These are phyloP conservation scores for Tonatia bakeri DNA, from an alignment of 2,113 vertebrate species.

Conservation along the genomic window DNA sequence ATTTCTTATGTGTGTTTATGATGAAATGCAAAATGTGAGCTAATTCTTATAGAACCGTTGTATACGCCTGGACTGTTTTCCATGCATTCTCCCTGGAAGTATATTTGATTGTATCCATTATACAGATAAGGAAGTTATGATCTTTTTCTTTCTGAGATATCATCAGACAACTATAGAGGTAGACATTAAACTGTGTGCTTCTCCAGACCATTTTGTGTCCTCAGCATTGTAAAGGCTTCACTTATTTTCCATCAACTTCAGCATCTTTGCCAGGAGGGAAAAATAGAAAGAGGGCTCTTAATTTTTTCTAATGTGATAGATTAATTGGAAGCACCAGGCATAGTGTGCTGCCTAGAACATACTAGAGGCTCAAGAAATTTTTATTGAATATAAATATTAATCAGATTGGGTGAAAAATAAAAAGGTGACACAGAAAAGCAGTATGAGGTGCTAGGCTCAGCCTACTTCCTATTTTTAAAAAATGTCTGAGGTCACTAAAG, in stretches of 20 bases:
- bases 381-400: background rate
- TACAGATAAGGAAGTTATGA: background rate
- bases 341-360: background rate
- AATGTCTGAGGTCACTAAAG: background rate
- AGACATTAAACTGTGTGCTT: background rate
- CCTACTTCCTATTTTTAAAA: background rate
- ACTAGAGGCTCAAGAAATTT: background rate
- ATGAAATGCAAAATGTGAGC: background rate
- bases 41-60: background rate
- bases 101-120: background rate
- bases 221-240: background rate
- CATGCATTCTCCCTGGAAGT: background rate
- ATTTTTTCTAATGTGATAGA: background rate
- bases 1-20: background rate
- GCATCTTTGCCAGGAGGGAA: background rate
- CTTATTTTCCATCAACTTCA: background rate
- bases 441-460: background rate
- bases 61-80: background rate
- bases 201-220: background rate
- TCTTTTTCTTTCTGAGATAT: background rate
- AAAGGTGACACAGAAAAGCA: conserved; percentile 8
- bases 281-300: background rate
- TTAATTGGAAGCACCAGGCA: background rate
- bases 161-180: background rate
- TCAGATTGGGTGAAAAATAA: conserved; percentile 1